Evolutionary conservation across 2,888 invertebrate genomes (phyloP).

Genomic region (Phyllotreta cruciferae): DNA sequence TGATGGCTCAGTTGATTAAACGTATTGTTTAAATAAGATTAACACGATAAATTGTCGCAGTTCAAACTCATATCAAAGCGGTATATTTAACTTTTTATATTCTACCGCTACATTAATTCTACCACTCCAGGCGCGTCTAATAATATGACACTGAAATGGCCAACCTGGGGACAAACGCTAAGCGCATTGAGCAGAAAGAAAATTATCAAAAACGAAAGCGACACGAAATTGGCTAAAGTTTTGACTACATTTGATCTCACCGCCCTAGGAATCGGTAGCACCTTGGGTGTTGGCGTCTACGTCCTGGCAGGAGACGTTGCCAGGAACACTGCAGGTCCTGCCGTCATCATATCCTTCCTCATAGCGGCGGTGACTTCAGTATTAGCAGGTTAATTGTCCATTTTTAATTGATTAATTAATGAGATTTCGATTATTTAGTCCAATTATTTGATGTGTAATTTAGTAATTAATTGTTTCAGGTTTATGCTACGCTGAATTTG

Average conservation of each 20-base stretch:
- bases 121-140: slow-evolving; percentile 40
- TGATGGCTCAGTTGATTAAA: too few species aligned
- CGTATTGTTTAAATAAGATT: too few species aligned
- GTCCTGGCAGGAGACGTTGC: slow-evolving; percentile 87
- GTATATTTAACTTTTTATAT: neutral
- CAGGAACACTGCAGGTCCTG: slow-evolving; percentile 82
- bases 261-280: slow-evolving; percentile 81
- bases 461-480: slow-evolving; percentile 61
- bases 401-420: neutral
- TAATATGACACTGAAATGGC: slow-evolving; percentile 41
- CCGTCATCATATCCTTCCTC: slow-evolving; percentile 85
- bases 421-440: too few species aligned
- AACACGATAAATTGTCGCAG: neutral
- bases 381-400: slow-evolving; percentile 74
- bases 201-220: slow-evolving; percentile 57
- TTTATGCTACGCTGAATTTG: slow-evolving; percentile 92
- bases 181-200: slow-evolving; percentile 59
- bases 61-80: neutral
- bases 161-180: slow-evolving; percentile 48
- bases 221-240: slow-evolving; percentile 71
- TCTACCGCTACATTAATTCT: neutral
- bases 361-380: slow-evolving; percentile 90
- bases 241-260: slow-evolving; percentile 84
- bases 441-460: too few species aligned
- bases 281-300: slow-evolving; percentile 90